Evolutionary conservation across 2,797 vertebrate species (phyloP).

Genomic region (Ctenosaura bakeri): DNA sequence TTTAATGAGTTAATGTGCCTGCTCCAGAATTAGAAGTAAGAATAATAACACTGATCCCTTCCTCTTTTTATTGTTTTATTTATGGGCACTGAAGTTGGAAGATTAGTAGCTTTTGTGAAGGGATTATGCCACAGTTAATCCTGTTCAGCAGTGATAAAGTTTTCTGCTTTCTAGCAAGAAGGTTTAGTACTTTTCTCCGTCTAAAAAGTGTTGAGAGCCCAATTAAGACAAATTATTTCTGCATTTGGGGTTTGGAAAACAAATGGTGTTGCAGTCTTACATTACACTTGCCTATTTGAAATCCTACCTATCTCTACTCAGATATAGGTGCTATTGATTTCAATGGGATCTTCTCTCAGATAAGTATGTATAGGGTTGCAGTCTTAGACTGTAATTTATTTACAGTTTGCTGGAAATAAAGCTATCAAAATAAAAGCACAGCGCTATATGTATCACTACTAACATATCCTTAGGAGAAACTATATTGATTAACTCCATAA

Average conservation of each 20-base stretch:
- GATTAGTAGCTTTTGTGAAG: slow-evolving; percentile 70
- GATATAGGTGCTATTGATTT: neutral
- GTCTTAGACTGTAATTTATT: slow-evolving; percentile 20
- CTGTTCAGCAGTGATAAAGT: slow-evolving; percentile 67
- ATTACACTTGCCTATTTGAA: neutral
- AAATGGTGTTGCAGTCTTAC: neutral
- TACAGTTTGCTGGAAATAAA: neutral
- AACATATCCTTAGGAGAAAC: neutral
- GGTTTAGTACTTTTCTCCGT: slow-evolving; percentile 66
- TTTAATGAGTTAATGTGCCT: slow-evolving; percentile 75
- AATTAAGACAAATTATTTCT: slow-evolving; percentile 43
- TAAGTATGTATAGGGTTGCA: neutral
- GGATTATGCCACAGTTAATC: slow-evolving; percentile 65
- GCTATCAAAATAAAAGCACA: slow-evolving; percentile 17
- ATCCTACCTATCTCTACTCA: neutral
- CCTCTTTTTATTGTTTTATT: slow-evolving; percentile 57
- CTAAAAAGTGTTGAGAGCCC: slow-evolving; percentile 24
- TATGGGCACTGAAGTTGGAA: slow-evolving; percentile 61
- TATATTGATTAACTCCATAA: neutral
- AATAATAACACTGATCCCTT: slow-evolving; percentile 69
- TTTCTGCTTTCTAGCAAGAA: slow-evolving; percentile 61
- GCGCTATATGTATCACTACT: neutral
- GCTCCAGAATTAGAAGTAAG: slow-evolving; percentile 67
- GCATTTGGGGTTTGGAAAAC: neutral
- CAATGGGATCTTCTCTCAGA: neutral